phyloP scores from a whole-genome alignment of 2,113 vertebrate genomes.

The Vireo altiloquus region DNA sequence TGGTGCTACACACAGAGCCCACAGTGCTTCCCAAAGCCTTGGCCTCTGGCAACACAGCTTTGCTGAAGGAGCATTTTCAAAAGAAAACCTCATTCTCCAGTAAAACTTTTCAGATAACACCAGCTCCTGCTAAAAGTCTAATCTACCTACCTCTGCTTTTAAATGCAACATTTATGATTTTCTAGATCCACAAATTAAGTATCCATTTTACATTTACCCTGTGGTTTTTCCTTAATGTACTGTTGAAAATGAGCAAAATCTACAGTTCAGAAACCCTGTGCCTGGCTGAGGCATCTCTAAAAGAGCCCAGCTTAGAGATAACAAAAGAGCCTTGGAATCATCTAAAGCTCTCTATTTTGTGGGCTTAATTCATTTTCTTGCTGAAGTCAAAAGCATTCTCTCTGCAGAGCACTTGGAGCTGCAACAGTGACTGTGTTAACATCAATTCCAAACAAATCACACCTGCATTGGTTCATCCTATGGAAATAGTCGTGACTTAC shows the following conservation, averaged over 20 bases:
- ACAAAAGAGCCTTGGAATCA: not conserved
- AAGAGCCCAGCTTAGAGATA: not conserved
- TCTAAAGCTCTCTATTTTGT: not conserved
- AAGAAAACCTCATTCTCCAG: not conserved
- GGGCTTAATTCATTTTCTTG: conserved; percentile 1
- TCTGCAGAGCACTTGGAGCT: not conserved
- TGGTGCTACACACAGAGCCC: not conserved
- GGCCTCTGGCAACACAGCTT: not conserved
- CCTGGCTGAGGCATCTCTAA: not conserved
- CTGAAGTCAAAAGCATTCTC: not conserved
- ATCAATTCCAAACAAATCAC: not conserved
- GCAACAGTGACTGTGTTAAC: not conserved
- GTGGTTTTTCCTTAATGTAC: not conserved
- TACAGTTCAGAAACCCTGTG: not conserved
- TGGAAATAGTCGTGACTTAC: not conserved
- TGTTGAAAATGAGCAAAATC: not conserved
- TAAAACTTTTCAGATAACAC: not conserved
- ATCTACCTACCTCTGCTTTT: not conserved
- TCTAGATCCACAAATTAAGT: not conserved
- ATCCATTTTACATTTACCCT: not conserved
- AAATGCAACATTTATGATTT: not conserved
- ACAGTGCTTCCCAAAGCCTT: not conserved
- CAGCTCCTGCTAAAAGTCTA: not conserved
- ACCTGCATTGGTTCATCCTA: fast-evolving
- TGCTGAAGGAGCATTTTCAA: not conserved